Conservation (phyloP, 2,888 invertebrate genomes). For the Rhagonycha lutea region DNA sequence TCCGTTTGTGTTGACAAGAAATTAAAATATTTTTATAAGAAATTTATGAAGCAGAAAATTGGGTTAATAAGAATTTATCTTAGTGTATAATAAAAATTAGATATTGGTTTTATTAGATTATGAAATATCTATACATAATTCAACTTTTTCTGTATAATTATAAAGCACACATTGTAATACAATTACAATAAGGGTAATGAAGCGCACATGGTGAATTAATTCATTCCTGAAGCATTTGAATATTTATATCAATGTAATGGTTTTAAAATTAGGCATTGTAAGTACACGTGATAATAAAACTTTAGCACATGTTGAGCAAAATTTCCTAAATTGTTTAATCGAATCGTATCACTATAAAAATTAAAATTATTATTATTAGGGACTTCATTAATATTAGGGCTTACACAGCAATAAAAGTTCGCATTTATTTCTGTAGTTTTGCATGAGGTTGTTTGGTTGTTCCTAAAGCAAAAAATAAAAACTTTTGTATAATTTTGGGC, state of each 20-base stretch:
- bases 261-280: not conserved
- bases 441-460: not conserved
- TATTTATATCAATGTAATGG: not conserved
- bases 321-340: not conserved
- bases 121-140: not conserved
- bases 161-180: not conserved
- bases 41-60: constrained; percentile 1
- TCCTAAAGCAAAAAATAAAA: not conserved
- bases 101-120: not conserved
- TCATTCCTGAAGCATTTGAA: not conserved
- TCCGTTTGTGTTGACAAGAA: constrained; percentile 1
- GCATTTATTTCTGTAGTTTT: not conserved
- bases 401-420: not conserved
- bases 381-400: not conserved
- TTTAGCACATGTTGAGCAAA: not conserved
- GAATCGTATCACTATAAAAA: not conserved
- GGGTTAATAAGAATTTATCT: not conserved
- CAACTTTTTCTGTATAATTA: not conserved
- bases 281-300: not conserved
- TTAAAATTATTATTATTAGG: not conserved
- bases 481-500: not conserved
- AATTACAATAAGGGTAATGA: not conserved
- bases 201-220: not conserved
- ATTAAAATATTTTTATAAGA: constrained; percentile 1
- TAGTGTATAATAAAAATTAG: not conserved